Evolutionary conservation across 2,113 vertebrate genomes (phyloP).

Genomic region (Balaeniceps rex): DNA sequence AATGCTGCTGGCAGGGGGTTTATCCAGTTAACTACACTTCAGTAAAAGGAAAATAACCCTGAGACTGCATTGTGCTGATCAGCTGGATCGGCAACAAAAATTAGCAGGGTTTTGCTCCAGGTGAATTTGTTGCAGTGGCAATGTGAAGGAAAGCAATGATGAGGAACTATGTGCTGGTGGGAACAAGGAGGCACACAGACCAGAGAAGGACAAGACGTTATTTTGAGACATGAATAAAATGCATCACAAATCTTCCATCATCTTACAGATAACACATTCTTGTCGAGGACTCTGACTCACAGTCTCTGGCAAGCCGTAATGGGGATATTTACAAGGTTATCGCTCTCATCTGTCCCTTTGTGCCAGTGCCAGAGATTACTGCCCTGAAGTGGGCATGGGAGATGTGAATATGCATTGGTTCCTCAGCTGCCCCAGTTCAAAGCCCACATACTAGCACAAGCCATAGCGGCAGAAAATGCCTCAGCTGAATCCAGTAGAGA

Average conservation of each 20-base stretch:
- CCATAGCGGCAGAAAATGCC: background rate
- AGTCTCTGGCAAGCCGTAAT: background rate
- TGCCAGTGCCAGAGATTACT: background rate
- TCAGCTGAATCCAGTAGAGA: background rate
- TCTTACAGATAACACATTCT: background rate
- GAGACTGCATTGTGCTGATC: background rate
- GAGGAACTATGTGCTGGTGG: background rate
- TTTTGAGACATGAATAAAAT: slow-evolving; percentile 24
- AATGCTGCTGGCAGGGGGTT: background rate
- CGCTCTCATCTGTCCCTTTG: background rate
- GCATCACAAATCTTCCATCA: background rate
- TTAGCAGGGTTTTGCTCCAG: slow-evolving; percentile 9
- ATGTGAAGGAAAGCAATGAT: background rate
- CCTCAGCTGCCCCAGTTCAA: background rate
- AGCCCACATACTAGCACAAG: background rate
- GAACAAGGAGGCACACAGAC: background rate
- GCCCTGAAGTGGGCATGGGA: background rate
- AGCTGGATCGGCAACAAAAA: background rate
- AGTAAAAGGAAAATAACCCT: background rate
- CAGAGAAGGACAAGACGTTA: background rate
- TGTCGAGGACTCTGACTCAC: background rate
- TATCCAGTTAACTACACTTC: background rate
- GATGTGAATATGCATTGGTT: background rate
- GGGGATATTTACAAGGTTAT: slow-evolving; percentile 31
- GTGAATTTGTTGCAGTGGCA: background rate